phyloP scores from a whole-genome alignment of 2,797 vertebrate genomes.

The Tympanoctomys barrerae region DNA sequence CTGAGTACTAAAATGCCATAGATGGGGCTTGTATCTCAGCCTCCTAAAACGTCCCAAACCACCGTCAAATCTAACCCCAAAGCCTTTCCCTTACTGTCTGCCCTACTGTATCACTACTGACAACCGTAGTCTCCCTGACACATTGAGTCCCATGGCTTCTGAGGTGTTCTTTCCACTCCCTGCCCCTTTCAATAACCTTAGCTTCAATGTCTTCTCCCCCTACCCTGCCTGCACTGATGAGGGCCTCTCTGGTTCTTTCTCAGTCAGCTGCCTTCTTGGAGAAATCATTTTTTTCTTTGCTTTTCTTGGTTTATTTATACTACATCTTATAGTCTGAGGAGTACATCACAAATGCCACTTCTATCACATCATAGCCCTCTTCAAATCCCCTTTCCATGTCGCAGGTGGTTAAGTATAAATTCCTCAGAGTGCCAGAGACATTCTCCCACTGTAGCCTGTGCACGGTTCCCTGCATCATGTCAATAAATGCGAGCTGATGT shows the following conservation, averaged over 20 bases:
- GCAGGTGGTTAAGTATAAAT: background rate
- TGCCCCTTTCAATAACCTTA: background rate
- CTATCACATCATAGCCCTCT: conserved; percentile 47
- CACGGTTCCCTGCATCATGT: conserved; percentile 40
- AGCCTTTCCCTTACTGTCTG: background rate
- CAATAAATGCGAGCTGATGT: conserved; percentile 52
- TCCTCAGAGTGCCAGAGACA: conserved; percentile 18
- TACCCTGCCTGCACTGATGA: background rate
- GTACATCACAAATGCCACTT: conserved; percentile 51
- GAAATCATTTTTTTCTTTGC: conserved; percentile 29
- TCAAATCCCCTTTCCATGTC: background rate
- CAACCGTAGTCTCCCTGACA: background rate
- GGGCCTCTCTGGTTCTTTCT: background rate
- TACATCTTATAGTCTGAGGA: conserved; percentile 62
- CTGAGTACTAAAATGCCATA: too few relatives aligned
- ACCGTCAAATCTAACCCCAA: background rate
- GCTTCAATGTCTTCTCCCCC: background rate
- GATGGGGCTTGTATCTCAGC: too few relatives aligned
- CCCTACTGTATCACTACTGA: background rate
- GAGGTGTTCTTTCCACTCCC: background rate
- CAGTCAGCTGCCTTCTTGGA: conserved; percentile 25
- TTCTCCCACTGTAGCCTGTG: background rate
- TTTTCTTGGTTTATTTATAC: conserved; percentile 53
- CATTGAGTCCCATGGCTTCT: background rate
- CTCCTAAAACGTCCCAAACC: too few relatives aligned